Conservation (phyloP, 2,888 invertebrate genomes). For the Diachrysia chrysitis region DNA sequence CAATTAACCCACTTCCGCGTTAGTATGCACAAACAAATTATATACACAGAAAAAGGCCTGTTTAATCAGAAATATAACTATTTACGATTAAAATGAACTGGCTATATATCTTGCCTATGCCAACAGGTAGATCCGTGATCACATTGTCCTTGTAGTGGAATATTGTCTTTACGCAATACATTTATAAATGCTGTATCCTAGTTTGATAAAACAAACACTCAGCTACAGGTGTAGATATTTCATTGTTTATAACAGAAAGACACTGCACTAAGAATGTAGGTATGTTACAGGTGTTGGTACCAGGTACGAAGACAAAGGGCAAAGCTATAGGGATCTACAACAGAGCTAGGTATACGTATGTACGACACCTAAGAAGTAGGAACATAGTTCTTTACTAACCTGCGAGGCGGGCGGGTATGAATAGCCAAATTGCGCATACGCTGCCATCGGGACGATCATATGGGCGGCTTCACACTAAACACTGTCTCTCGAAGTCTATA, state of each 20-base stretch:
- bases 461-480: slow-evolving; percentile 87
- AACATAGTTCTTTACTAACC: slow-evolving; percentile 89
- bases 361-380: not conserved
- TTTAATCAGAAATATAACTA: not conserved
- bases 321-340: not conserved
- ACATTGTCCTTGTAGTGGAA: slow-evolving; percentile 10
- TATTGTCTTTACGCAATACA: not conserved
- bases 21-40: slow-evolving; percentile 18
- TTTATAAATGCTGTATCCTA: not conserved
- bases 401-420: slow-evolving; percentile 97
- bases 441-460: slow-evolving; percentile 91
- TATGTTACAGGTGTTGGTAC: not conserved
- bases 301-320: slow-evolving; percentile 18
- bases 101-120: not conserved
- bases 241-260: not conserved
- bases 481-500: slow-evolving; percentile 87
- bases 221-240: not conserved
- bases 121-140: not conserved
- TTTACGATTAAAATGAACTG: not conserved
- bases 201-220: not conserved
- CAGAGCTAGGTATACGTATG: not conserved
- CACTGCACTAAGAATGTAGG: slow-evolving; percentile 11
- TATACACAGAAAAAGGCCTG: not conserved
- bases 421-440: slow-evolving; percentile 97
- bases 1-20: slow-evolving; percentile 28